Base-by-base conservation (phyloP, 2,113 vertebrate genomes). In the Oreochromis tanganicae region DNA sequence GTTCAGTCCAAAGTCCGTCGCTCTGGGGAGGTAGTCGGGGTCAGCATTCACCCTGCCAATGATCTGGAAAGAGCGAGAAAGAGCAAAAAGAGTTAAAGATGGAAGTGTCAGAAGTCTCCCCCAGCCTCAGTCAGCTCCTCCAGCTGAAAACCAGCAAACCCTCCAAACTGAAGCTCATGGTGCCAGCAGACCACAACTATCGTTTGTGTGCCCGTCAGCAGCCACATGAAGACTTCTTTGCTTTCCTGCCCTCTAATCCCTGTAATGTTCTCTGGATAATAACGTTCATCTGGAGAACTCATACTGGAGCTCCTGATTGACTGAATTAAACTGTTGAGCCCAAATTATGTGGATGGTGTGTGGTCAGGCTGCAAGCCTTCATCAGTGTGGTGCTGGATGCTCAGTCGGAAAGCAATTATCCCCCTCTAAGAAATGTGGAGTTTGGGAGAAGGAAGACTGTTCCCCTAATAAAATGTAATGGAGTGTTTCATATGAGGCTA, bases 31-130 rank as follows among this genome's bases (percentile, higher is more conserved):
- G 95, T 98, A 99, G 95, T 99, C 99, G 0, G 99, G 99, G 95
- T 99, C 99, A 1, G 99, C 99, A 0, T 97, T 99, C 88, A 99
- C 99, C 63, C 98, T 96, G 57, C 99, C 99, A 0, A 99, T 99
- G 90, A 99, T 98, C 98, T 99, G 93, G 6, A 55, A 36, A 57
- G n/a, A 38, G 14, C 6, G 17, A 80, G 68, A 63, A 52, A 59
- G 63, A 89, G 21, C 24, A 19, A 73, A 56, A 56, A 5, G 50
- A 85, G 81, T 84, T 78, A 75, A 63, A 80, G 36, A 81, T 27
- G 2, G 29, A 85, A 79, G 61, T 56, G 38, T 83, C 27, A 88
- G 9, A 43, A 57, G 50, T 46, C 21, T 46, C 66, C 66, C 66
- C 66, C 38, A 41, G 36, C 59, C 43, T 48, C 29, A 68, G 46